A percentile compares a stretch with the other conserved stretches of the same genome.
Evolutionary conservation across 2,797 vertebrate species (phyloP).

Genomic region (Lateolabrax maculatus): DNA sequence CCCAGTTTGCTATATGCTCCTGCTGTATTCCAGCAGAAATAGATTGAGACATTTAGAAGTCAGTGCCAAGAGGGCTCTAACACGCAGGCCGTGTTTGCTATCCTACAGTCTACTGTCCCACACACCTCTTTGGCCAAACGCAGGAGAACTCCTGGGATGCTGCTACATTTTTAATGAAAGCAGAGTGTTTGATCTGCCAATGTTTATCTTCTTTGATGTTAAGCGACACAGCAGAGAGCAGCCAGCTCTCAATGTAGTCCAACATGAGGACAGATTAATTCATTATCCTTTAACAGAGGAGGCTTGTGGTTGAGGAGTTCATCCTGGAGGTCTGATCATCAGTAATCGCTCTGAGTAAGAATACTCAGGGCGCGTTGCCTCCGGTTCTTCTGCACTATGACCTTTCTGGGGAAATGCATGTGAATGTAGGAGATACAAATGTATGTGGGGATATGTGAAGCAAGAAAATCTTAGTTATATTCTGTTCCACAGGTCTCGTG

Average conservation of each 20-base stretch:
- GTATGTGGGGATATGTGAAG: conserved; percentile 15
- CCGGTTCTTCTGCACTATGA: conserved; percentile 5
- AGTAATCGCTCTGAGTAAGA: conserved; percentile 18
- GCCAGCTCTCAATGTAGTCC: conserved; percentile 60
- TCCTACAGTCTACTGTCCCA: conserved; percentile 53
- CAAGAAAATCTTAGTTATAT: conserved; percentile 45
- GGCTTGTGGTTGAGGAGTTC: conserved; percentile 65
- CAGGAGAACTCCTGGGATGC: conserved; percentile 57
- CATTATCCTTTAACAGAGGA: conserved; percentile 68
- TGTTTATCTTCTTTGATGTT: conserved; percentile 77
- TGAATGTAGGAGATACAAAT: conserved; percentile 23
- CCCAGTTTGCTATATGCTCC: conserved; percentile 43
- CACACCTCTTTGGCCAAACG: conserved; percentile 69
- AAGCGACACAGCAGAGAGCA: conserved; percentile 67
- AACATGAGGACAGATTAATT: conserved; percentile 74
- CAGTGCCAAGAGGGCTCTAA: conserved; percentile 58
- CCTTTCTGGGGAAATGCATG: conserved; percentile 46
- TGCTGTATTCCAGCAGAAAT: conserved; percentile 63
- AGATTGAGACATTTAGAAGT: conserved; percentile 57
- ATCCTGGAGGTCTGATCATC: conserved; percentile 54
- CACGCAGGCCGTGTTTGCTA: conserved; percentile 48
- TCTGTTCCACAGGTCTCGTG: conserved; percentile 19
- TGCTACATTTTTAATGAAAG: conserved; percentile 80
- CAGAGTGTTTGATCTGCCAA: conserved; percentile 76
- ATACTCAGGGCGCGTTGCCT: background rate